phyloP scores from a whole-genome alignment of 2,888 invertebrate species.

The Cyaniris semiargus region DNA sequence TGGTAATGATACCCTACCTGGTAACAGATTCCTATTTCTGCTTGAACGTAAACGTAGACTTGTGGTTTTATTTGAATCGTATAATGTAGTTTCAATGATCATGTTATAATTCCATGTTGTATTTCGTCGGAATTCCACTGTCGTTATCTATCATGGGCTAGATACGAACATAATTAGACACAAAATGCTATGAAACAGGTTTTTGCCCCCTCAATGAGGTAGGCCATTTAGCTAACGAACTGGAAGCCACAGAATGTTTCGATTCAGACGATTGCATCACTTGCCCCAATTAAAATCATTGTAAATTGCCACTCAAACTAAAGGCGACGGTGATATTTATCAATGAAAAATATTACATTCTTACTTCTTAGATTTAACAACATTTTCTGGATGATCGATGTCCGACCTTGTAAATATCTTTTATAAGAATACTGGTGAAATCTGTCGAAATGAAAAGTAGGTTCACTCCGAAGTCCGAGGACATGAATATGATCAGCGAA shows the following conservation, averaged over 20 bases:
- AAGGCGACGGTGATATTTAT: conserved; percentile 12
- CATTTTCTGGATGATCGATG: not conserved
- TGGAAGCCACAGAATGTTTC: conserved; percentile 39
- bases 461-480: not conserved
- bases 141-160: not conserved
- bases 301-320: conserved; percentile 39
- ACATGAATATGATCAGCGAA: not conserved
- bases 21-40: not conserved
- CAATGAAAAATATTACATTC: not conserved
- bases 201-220: conserved; percentile 20
- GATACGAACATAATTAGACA: conserved; percentile 13
- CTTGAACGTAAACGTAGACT: conserved; percentile 5
- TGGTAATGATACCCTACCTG: not conserved
- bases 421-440: not conserved
- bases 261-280: conserved; percentile 40
- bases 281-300: conserved; percentile 37
- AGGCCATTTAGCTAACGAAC: conserved; percentile 28
- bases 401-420: not conserved
- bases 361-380: not conserved
- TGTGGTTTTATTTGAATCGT: not conserved
- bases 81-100: not conserved
- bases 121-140: not conserved
- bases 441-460: not conserved
- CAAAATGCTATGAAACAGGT: conserved; percentile 8
- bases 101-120: not conserved